Evolutionary conservation across 2,797 vertebrate species (phyloP).

Genomic region (Tenualosa thibaudeaui): DNA sequence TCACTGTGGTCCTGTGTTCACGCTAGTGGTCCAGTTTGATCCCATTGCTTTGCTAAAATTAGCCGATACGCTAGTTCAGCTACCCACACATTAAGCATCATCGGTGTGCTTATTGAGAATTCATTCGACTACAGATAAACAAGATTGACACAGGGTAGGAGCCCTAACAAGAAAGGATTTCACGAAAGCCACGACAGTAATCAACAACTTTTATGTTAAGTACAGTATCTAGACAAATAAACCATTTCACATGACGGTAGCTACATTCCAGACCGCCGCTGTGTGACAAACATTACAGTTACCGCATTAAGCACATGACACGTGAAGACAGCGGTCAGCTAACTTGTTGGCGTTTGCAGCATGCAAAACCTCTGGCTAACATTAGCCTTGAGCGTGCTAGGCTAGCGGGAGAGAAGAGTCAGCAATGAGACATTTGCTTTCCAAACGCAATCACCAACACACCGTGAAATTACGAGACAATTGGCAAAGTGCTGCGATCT

Average conservation of each 20-base stretch:
- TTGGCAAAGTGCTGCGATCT: neutral
- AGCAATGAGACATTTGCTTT: neutral
- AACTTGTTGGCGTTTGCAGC: neutral
- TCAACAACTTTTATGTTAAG: neutral
- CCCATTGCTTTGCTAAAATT: neutral
- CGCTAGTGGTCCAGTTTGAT: neutral
- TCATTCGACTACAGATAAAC: neutral
- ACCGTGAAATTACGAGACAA: neutral
- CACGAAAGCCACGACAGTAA: neutral
- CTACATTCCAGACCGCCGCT: neutral
- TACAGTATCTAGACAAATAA: neutral
- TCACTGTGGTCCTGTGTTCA: neutral
- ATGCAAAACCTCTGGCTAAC: neutral
- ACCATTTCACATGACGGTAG: neutral
- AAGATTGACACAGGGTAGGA: neutral
- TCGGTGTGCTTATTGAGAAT: too few species aligned
- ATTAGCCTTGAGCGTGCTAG: neutral
- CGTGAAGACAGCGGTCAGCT: constrained; percentile 33
- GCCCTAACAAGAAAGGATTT: neutral
- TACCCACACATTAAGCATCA: neutral
- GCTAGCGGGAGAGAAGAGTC: neutral
- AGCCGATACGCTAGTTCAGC: neutral
- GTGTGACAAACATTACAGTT: constrained; percentile 23
- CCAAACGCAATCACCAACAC: neutral
- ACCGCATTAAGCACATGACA: constrained; percentile 32